phyloP scores from a whole-genome alignment of 2,797 vertebrate species.

The Podargus strigoides region DNA sequence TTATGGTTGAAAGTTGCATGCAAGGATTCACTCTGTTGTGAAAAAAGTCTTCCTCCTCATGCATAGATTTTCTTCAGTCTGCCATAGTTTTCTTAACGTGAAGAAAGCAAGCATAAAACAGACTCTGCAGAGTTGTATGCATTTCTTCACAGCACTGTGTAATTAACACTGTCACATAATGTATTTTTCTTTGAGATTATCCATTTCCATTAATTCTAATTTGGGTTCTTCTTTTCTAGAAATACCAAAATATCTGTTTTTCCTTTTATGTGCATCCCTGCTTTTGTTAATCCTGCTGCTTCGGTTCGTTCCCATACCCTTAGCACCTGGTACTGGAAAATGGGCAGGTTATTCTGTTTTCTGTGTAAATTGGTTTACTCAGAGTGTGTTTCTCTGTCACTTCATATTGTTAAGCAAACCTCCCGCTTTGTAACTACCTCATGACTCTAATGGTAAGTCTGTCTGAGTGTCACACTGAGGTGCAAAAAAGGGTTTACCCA shows the following conservation, averaged over 20 bases:
- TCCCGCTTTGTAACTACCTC: not conserved
- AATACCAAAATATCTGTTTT: not conserved
- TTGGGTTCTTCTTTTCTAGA: not conserved
- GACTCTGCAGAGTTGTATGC: not conserved
- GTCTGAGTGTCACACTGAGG: not conserved
- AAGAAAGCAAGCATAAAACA: not conserved
- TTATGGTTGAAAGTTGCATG: conserved; percentile 6
- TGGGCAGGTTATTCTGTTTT: not conserved
- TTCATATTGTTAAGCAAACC: not conserved
- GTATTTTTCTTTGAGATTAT: not conserved
- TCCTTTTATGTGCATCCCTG: not conserved
- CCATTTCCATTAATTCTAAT: not conserved
- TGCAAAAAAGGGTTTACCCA: not conserved
- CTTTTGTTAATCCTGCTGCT: not conserved
- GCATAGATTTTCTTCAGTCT: not conserved
- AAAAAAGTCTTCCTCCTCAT: not conserved
- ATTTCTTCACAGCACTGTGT: not conserved
- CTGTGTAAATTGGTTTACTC: not conserved
- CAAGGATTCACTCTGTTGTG: not conserved
- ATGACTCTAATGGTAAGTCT: not conserved
- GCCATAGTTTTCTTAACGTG: not conserved
- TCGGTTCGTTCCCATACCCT: not conserved
- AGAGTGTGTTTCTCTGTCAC: not conserved
- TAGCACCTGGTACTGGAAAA: not conserved
- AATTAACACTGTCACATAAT: not conserved